phyloP scores from a whole-genome alignment of 2,797 vertebrate species.

The Thripadectes ignobilis region DNA sequence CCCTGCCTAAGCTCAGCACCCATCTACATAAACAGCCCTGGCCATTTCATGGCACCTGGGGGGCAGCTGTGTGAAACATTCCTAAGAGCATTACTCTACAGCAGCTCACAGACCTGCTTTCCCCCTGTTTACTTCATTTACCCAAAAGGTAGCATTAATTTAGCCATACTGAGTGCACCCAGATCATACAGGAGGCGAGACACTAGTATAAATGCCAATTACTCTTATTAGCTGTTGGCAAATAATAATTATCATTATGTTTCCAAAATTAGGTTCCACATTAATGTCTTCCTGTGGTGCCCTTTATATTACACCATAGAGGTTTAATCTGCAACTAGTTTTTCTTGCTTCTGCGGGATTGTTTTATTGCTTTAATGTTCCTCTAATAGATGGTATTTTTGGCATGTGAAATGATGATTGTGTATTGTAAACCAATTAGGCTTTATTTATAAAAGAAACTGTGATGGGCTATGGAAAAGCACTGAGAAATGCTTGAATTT shows the following conservation, averaged over 20 bases:
- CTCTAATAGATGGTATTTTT: background rate
- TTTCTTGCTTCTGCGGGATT: slow-evolving; percentile 25
- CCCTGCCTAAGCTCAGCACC: background rate
- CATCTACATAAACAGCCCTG: background rate
- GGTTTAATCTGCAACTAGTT: slow-evolving; percentile 29
- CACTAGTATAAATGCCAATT: background rate
- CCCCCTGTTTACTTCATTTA: background rate
- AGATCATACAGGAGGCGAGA: background rate
- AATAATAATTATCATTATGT: background rate
- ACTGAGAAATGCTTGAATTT: slow-evolving; percentile 32
- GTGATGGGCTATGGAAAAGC: slow-evolving; percentile 37
- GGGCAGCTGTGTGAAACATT: background rate
- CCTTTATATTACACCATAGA: background rate
- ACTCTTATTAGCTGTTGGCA: slow-evolving; percentile 37
- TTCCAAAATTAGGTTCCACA: slow-evolving; percentile 54
- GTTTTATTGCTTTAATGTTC: slow-evolving; percentile 24
- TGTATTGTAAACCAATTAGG: slow-evolving; percentile 59
- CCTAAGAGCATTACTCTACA: background rate
- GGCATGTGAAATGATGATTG: background rate
- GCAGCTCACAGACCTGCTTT: background rate
- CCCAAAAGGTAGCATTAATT: background rate
- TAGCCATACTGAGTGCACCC: background rate
- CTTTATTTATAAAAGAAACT: background rate
- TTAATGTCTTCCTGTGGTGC: slow-evolving; percentile 40
- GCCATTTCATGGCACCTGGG: background rate